Conservation (phyloP, 2,888 invertebrate genomes). For the Buathra laborator region DNA sequence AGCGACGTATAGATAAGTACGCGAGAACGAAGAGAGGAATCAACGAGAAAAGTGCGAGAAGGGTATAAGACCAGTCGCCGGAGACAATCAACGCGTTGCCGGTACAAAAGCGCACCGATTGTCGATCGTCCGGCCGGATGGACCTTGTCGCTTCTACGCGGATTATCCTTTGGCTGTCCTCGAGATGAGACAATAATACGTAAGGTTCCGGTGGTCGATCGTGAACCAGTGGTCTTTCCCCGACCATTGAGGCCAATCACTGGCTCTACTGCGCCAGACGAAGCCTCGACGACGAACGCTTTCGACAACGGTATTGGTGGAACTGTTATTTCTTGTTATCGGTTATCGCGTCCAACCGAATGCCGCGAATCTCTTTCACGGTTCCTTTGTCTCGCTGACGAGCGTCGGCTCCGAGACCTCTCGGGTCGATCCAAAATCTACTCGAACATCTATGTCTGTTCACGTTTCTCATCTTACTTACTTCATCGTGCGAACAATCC, state of each 20-base stretch:
- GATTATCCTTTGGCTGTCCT: slow-evolving; percentile 81
- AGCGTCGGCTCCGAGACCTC: slow-evolving; percentile 15
- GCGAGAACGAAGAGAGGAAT: slow-evolving; percentile 28
- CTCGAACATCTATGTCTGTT: not conserved
- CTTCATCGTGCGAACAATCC: not conserved
- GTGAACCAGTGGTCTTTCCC: not conserved
- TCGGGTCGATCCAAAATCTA: slow-evolving; percentile 3
- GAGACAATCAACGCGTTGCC: slow-evolving; percentile 75
- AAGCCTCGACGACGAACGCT: slow-evolving; percentile 28
- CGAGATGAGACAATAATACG: slow-evolving; percentile 80
- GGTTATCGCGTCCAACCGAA: slow-evolving; percentile 76
- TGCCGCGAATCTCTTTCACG: slow-evolving; percentile 65
- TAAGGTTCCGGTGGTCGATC: slow-evolving; percentile 40
- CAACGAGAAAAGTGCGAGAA: slow-evolving; percentile 21
- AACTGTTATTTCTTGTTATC: slow-evolving; percentile 79
- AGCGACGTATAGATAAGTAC: not conserved
- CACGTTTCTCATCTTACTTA: not conserved
- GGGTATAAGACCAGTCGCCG: not conserved
- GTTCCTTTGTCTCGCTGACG: slow-evolving; percentile 70
- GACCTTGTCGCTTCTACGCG: slow-evolving; percentile 76
- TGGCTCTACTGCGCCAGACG: not conserved
- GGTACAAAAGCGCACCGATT: slow-evolving; percentile 74
- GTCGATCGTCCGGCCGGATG: slow-evolving; percentile 76
- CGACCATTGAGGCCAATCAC: not conserved
- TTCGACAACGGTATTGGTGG: slow-evolving; percentile 57